Conservation (phyloP, 1,140 invertebrate genomes). For the Trachymyrmex cornetzi region DNA sequence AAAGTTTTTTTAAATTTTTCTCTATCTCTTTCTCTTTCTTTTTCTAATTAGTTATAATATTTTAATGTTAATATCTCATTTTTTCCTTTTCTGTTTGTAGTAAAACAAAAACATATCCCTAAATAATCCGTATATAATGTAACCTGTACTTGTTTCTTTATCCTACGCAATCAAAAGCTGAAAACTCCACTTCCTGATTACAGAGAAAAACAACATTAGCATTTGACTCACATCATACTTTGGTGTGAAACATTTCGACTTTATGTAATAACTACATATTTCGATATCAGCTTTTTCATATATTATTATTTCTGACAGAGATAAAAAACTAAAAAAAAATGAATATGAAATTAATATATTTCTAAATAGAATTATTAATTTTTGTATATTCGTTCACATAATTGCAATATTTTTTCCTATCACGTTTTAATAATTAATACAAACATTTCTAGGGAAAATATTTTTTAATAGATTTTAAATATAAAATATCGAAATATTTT, state of each 20-base stretch:
- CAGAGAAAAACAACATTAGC: constrained; percentile 1
- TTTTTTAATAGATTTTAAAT: background rate
- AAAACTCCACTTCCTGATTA: constrained; percentile 12
- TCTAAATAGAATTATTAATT: constrained; percentile 1
- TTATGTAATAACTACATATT: constrained; percentile 16
- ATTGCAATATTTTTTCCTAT: background rate
- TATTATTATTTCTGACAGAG: background rate
- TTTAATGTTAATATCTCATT: background rate
- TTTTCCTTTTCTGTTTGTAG: background rate
- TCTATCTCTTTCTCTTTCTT: background rate
- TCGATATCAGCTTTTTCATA: background rate
- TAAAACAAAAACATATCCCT: background rate
- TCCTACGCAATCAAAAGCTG: background rate
- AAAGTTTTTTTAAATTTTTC: constrained; percentile 1
- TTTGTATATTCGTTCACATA: background rate
- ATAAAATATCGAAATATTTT: background rate
- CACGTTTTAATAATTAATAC: background rate
- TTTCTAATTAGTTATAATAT: background rate
- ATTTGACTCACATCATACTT: constrained; percentile 30
- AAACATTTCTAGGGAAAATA: background rate
- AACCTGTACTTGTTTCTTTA: constrained; percentile 4
- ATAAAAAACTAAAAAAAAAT: background rate
- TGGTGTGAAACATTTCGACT: constrained; percentile 4
- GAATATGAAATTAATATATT: background rate
- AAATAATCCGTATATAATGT: background rate